Evolutionary conservation across 2,888 invertebrate species (phyloP), one percentile per base, ranked within the genome.

Genomic region (Cheilosia variabilis): DNA sequence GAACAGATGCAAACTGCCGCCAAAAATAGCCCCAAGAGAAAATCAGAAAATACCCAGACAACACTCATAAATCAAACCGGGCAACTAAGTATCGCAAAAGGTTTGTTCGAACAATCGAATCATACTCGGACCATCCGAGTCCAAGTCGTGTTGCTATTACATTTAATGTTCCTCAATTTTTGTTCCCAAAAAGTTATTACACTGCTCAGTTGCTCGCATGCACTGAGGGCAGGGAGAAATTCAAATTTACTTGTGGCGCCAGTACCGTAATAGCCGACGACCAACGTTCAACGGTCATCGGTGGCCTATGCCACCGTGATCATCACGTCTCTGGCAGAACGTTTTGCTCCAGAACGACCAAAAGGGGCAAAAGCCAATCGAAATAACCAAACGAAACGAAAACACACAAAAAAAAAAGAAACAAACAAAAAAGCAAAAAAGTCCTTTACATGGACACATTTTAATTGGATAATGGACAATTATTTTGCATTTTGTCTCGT

Each of bases 401-500:
- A 37, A 87, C 57, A 87, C 55, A 68, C 47, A 58, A 79, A 53
- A 37, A 87, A 53, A 87, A 53, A 68, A 43, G 79, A 60, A 53
- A 88, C 22, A 22, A 87, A 81, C 45, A 84, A 19, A 22, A 53
- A 37, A 6, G 27, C 27, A 27, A 75, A 73, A 80, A 72, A 60
- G 66, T 80, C 79, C 76, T 81, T 81, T 81, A 86, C 86, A 86
- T 86, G 86, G 86, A 88, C 88, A 88, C 88, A 88, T 88, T 89
- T 89, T 89, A 89, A 89, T 89, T 89, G 89, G 89, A 88, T 88
- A 88, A 88, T 88, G 87, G 88, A 88, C 88, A 89, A 88, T 89
- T 88, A 87, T 88, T 88, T 87, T 87, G 88, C 88, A 87, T 89
- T 88, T 88, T 87, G 88, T 86, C 88, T 87, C 78, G 82, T 72